Evolutionary conservation across 2,888 invertebrate species (phyloP), one percentile per base, ranked within the genome.

Genomic region (Lepidochrysops patricia): DNA sequence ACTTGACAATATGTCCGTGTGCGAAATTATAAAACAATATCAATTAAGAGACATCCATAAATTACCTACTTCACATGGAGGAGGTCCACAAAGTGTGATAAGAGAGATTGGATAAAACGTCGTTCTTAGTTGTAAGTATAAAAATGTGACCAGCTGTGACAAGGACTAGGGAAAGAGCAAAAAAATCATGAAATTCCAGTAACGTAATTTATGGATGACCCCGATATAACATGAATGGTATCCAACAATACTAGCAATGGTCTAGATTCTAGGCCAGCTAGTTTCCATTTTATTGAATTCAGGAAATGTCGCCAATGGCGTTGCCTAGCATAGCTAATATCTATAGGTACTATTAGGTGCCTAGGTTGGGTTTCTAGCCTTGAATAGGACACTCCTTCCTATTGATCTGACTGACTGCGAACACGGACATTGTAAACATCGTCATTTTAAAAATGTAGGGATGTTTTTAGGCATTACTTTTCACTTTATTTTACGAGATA

Each of bases 281-380:
- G 26, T 52, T 52, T 52, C 27, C 27, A 52, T 52, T 27, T 26
- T 15, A 27, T 13, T 26, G n/a, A 49, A 26, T 27, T 7, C 52
- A 52, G 52, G 52, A 52, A 52, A 52, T 15, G 52, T 52, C 52
- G 7, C 26, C 2, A n/a, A n/a, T n/a, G n/a, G n/a, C n/a, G 52
- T 26, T 43, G 37, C 26, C 50, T 50, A 52, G 26, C 27, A 13
- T 27, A 52, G 13, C 50, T 26, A 26, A 50, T 26, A 50, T 26
- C 25, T 12, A 12, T 50, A 25, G 49, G 2, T 7, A 25, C 23
- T 19, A 26, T n/a, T 34, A 34, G n/a, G 34, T 34, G 34, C n/a
- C n/a, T n/a, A n/a, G n/a, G n/a, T n/a, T n/a, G n/a, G n/a, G 50
- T 9, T 26, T 43, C 7, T 4, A 23, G 43, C 43, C 43, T 43